Conservation (phyloP, 2,888 invertebrate species). For the Apamea anceps region DNA sequence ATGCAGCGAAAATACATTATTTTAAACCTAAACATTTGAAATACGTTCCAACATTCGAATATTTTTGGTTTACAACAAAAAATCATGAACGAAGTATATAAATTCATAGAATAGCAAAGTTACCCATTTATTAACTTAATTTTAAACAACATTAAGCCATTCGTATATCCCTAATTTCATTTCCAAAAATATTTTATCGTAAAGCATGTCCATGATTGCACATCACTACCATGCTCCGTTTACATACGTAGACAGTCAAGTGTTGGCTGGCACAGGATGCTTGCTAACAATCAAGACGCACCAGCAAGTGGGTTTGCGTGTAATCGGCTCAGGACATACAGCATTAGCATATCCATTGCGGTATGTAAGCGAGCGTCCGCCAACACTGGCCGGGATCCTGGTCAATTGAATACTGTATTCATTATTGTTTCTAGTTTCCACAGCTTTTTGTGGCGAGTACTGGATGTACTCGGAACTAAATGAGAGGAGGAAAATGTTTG, state of each 20-base stretch:
- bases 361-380: slow-evolving; percentile 69
- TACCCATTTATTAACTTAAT: not conserved
- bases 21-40: not conserved
- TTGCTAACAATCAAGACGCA: slow-evolving; percentile 74
- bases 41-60: not conserved
- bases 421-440: slow-evolving; percentile 69
- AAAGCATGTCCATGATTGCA: no score
- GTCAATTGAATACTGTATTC: slow-evolving; percentile 73
- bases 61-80: not conserved
- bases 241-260: slow-evolving; percentile 54
- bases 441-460: slow-evolving; percentile 31
- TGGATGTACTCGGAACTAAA: slow-evolving; percentile 2
- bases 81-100: not conserved
- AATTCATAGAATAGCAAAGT: not conserved
- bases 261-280: slow-evolving; percentile 60
- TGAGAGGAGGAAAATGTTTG: slow-evolving; percentile 16
- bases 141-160: not conserved
- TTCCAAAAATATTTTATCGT: not conserved
- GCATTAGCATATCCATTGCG: slow-evolving; percentile 80
- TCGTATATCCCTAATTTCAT: not conserved
- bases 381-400: slow-evolving; percentile 52
- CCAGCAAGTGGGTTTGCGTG: slow-evolving; percentile 80
- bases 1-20: not conserved
- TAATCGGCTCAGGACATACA: slow-evolving; percentile 80
- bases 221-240: slow-evolving; percentile 42